These are phyloP conservation scores for Micrastur ruficollis DNA, from an alignment of 2,797 vertebrate species.

Conservation along the genomic window DNA sequence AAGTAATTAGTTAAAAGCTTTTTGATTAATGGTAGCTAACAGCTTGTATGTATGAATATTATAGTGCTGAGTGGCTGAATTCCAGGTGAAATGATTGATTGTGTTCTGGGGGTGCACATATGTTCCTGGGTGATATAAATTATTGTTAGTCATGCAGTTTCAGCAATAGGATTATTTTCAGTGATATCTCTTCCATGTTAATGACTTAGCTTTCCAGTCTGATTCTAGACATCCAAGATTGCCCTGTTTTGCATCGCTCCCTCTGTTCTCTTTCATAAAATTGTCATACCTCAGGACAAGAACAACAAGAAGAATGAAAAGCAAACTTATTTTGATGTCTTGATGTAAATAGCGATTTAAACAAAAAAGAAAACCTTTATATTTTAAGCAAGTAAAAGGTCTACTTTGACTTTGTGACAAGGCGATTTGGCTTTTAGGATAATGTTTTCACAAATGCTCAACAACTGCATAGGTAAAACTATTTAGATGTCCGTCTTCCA, in stretches of 20 bases:
- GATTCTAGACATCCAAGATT: not conserved
- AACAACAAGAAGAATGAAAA: not conserved
- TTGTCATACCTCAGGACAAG: not conserved
- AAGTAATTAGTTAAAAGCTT: constrained; percentile 62
- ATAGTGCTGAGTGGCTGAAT: constrained; percentile 54
- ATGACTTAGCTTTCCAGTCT: constrained; percentile 7
- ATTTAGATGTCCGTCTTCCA: not conserved
- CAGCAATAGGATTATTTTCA: constrained; percentile 47
- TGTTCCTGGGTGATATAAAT: constrained; percentile 67
- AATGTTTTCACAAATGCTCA: not conserved
- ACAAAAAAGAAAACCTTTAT: not conserved
- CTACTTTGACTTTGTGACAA: not conserved
- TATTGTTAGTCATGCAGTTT: constrained; percentile 53
- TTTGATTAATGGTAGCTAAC: constrained; percentile 70
- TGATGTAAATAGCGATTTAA: not conserved
- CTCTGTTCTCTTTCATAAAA: constrained; percentile 29
- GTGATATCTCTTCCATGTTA: constrained; percentile 39
- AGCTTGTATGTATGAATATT: constrained; percentile 51
- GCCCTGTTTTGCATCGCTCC: constrained; percentile 9
- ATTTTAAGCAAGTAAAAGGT: not conserved
- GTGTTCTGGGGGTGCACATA: constrained; percentile 53
- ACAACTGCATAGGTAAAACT: not conserved
- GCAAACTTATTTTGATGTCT: not conserved
- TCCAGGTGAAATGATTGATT: constrained; percentile 70
- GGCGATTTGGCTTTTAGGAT: not conserved